Conservation (phyloP, 1,140 invertebrate species). For the Drosophila paulistorum region DNA sequence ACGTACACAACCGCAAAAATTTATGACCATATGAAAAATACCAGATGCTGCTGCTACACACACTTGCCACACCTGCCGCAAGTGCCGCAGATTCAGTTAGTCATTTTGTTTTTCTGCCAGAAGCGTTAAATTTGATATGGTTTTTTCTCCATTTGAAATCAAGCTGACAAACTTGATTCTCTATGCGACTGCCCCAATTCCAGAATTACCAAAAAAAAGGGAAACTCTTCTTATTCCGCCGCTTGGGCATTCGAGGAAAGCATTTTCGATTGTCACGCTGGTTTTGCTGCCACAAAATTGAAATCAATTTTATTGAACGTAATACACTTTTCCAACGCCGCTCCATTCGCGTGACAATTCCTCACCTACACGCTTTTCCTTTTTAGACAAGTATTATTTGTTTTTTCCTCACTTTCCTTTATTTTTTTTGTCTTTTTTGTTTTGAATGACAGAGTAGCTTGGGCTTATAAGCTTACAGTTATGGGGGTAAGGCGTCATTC, state of each 20-base stretch:
- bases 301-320: slow-evolving; percentile 53
- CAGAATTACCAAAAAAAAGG: not conserved
- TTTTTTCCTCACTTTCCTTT: not conserved
- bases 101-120: slow-evolving; percentile 22
- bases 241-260: slow-evolving; percentile 51
- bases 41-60: slow-evolving; percentile 20
- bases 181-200: too few species aligned
- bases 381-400: slow-evolving; percentile 59
- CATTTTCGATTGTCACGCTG: slow-evolving; percentile 40
- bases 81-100: slow-evolving; percentile 45
- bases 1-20: slow-evolving; percentile 61
- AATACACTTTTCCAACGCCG: slow-evolving; percentile 12
- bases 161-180: not conserved
- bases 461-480: slow-evolving; percentile 7
- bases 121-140: slow-evolving; percentile 58
- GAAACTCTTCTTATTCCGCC: not conserved
- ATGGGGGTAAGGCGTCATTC: not conserved
- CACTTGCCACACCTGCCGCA: slow-evolving; percentile 44
- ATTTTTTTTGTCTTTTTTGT: not conserved
- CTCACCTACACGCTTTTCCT: slow-evolving; percentile 53
- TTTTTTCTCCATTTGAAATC: slow-evolving; percentile 35
- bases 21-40: slow-evolving; percentile 44
- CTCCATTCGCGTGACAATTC: slow-evolving; percentile 51
- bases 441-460: not conserved
- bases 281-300: slow-evolving; percentile 46